A percentile compares a stretch with the other conserved stretches of the same genome.
phyloP scores from a whole-genome alignment of 2,113 vertebrate genomes.

The Ptychochromis oligacanthus region DNA sequence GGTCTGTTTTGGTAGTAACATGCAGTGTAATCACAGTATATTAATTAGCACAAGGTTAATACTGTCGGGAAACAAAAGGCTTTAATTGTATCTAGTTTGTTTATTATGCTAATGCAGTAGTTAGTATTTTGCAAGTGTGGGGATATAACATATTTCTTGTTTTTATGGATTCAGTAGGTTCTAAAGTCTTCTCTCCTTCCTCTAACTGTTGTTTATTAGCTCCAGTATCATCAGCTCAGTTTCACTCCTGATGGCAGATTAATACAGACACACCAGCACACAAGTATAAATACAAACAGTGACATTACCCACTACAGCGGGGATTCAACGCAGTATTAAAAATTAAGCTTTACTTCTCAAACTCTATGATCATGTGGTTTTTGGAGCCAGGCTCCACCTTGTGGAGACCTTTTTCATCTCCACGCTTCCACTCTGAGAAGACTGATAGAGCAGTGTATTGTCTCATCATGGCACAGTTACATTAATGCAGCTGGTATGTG shows the following conservation, averaged over 20 bases:
- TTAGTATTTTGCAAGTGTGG: not conserved
- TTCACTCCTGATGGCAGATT: not conserved
- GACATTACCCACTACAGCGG: not conserved
- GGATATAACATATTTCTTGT: not conserved
- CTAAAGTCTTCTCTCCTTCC: no score
- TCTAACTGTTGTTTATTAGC: no score
- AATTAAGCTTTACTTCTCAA: not conserved
- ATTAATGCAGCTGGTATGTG: conserved; percentile 29
- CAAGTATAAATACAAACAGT: not conserved
- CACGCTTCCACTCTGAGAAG: not conserved
- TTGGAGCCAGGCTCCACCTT: conserved; percentile 11
- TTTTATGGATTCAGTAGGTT: not conserved
- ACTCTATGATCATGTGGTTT: not conserved
- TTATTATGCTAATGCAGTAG: not conserved
- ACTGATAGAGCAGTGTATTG: conserved; percentile 29
- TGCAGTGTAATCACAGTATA: not conserved
- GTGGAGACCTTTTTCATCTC: conserved; percentile 19
- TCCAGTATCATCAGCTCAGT: not conserved
- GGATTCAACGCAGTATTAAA: not conserved
- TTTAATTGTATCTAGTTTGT: not conserved
- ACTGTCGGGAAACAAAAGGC: not conserved
- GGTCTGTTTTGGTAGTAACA: not conserved
- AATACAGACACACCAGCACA: not conserved
- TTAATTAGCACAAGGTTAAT: not conserved
- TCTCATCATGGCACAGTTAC: conserved; percentile 34